Percentiles rank a stretch among this genome's conserved stretches.
Evolutionary conservation across 2,888 invertebrate genomes (phyloP).

Genomic region (Acleris emargana): DNA sequence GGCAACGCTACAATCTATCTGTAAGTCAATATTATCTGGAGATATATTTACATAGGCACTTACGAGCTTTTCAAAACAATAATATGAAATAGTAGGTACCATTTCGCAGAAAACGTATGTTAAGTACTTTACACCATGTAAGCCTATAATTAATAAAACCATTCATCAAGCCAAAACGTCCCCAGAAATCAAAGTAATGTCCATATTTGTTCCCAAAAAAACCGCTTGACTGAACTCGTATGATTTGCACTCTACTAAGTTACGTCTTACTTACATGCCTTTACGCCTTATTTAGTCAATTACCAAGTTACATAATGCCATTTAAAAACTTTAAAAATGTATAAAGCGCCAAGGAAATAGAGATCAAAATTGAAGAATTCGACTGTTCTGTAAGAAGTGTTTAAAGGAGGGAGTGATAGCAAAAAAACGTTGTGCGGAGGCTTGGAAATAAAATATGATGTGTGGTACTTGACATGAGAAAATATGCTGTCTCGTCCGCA

Average conservation of each 20-base stretch:
- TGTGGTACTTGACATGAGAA: slow-evolving; percentile 33
- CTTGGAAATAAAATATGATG: slow-evolving; percentile 32
- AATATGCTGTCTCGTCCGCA: slow-evolving; percentile 21
- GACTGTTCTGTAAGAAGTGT: background rate
- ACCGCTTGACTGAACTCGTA: slow-evolving; percentile 14
- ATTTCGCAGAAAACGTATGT: too few species aligned
- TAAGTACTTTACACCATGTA: too few species aligned
- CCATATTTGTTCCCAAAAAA: slow-evolving; percentile 19
- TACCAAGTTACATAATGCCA: slow-evolving; percentile 9
- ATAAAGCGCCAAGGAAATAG: background rate
- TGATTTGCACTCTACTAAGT: slow-evolving; percentile 20
- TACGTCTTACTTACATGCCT: slow-evolving; percentile 14
- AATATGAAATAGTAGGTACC: too few species aligned
- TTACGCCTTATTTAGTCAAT: background rate
- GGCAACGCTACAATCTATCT: too few species aligned
- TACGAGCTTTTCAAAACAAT: too few species aligned
- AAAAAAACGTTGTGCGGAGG: slow-evolving; percentile 18
- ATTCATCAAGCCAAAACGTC: background rate
- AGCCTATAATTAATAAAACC: background rate
- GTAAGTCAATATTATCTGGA: too few species aligned
- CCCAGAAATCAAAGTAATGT: slow-evolving; percentile 16
- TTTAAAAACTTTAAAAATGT: background rate
- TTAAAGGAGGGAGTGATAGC: slow-evolving; percentile 6
- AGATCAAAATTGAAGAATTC: background rate
- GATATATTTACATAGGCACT: too few species aligned